Conservation (phyloP, 1,140 invertebrate species). For the Proctacanthus coquilletti region DNA sequence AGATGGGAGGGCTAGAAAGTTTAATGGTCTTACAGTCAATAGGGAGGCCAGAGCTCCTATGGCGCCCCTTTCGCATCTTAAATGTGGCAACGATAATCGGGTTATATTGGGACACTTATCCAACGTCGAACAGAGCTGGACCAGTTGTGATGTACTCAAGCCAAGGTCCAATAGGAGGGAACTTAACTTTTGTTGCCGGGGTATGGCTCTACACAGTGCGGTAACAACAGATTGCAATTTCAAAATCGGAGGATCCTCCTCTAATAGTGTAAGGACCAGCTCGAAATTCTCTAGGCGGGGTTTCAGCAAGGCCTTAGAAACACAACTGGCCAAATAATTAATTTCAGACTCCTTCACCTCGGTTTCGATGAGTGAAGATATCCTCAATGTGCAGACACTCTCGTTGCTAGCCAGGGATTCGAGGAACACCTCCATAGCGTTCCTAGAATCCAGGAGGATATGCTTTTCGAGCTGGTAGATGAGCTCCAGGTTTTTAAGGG, state of each 20-base stretch:
- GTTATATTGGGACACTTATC: slow-evolving; percentile 33
- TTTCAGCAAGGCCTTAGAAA: slow-evolving; percentile 32
- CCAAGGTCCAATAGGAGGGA: slow-evolving; percentile 38
- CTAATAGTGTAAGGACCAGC: slow-evolving; percentile 34
- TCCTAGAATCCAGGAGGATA: slow-evolving; percentile 13
- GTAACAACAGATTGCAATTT: slow-evolving; percentile 37
- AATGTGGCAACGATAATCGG: slow-evolving; percentile 38
- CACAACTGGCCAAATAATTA: slow-evolving; percentile 29
- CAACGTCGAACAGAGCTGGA: slow-evolving; percentile 33
- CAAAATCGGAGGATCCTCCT: slow-evolving; percentile 33
- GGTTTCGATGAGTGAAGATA: slow-evolving; percentile 34
- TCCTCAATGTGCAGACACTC: slow-evolving; percentile 31
- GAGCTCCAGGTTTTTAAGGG: slow-evolving; percentile 32
- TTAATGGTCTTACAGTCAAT: slow-evolving; percentile 31
- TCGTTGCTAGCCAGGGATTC: slow-evolving; percentile 31
- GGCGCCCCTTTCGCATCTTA: slow-evolving; percentile 37
- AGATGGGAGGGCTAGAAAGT: slow-evolving; percentile 36
- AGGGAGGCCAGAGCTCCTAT: slow-evolving; percentile 33
- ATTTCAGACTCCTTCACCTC: slow-evolving; percentile 32
- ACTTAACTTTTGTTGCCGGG: slow-evolving; percentile 27
- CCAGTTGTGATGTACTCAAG: slow-evolving; percentile 34
- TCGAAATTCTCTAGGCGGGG: slow-evolving; percentile 34
- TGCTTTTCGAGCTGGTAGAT: slow-evolving; percentile 33
- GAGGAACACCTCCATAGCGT: slow-evolving; percentile 29
- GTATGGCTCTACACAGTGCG: slow-evolving; percentile 33